phyloP scores from a whole-genome alignment of 37 sponge, comb jelly and placozoan genomes.

The Chondrilla cf. caribensis region DNA sequence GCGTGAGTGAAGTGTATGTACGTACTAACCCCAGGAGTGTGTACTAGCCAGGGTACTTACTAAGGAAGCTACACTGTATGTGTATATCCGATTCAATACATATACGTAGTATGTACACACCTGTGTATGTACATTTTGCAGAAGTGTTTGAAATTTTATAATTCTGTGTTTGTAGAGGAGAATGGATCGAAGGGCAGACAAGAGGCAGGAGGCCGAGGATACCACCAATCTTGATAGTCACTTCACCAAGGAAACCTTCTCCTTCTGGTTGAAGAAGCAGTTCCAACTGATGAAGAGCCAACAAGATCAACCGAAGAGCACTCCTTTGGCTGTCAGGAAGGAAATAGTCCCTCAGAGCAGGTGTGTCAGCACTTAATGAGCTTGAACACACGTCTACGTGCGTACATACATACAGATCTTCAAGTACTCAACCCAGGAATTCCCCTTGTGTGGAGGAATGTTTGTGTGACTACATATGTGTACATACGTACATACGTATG shows the following conservation, averaged over 20 bases:
- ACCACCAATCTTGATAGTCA: background rate
- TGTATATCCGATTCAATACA: background rate
- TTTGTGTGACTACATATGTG: background rate
- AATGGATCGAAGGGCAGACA: background rate
- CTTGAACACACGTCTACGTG: background rate
- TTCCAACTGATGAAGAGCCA: conserved; percentile 3
- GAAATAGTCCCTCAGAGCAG: background rate
- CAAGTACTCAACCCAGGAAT: background rate
- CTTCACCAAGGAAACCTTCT: conserved; percentile 2
- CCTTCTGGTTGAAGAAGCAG: conserved; percentile 29
- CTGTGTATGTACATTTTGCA: background rate
- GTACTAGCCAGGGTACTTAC: too few relatives aligned
- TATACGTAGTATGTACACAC: background rate
- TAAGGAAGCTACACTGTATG: too few relatives aligned
- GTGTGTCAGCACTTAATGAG: background rate
- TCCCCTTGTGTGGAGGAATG: too few relatives aligned
- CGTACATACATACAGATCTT: background rate
- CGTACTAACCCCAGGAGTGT: too few relatives aligned
- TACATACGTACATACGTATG: background rate
- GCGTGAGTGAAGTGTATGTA: too few relatives aligned
- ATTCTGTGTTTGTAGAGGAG: background rate
- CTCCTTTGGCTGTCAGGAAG: background rate
- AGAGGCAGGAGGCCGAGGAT: background rate
- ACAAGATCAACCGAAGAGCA: background rate
- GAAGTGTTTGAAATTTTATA: background rate